Evolutionary conservation across 2,888 invertebrate genomes (phyloP).

Genomic region (Andrena marginata): DNA sequence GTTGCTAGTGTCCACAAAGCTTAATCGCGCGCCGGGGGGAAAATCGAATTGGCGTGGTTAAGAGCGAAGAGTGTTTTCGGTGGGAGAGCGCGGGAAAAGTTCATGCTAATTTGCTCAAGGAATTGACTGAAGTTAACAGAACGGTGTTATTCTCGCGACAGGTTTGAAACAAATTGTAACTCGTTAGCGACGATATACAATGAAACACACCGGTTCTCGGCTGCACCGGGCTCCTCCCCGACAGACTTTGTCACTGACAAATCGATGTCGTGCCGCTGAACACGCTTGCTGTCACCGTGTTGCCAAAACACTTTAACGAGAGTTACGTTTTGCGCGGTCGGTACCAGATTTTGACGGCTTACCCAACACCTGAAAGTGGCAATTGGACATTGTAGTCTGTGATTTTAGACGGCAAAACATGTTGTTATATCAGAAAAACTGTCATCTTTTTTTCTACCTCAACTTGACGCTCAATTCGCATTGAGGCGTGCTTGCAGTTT

Average conservation of each 20-base stretch:
- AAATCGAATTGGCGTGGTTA: conserved; percentile 54
- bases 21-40: conserved; percentile 31
- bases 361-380: neutral
- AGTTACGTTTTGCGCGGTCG: conserved; percentile 34
- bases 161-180: conserved; percentile 67
- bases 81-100: conserved; percentile 58
- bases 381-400: neutral
- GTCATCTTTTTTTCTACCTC: neutral
- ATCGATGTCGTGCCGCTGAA: conserved; percentile 73
- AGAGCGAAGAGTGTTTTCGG: conserved; percentile 50
- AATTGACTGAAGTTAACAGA: conserved; percentile 60
- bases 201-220: conserved; percentile 50
- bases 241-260: conserved; percentile 75
- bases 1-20: conserved; percentile 14
- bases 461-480: neutral
- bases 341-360: conserved; percentile 26
- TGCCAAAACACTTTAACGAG: conserved; percentile 77
- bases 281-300: conserved; percentile 70
- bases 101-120: conserved; percentile 64
- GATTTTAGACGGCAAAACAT: neutral
- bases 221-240: conserved; percentile 25
- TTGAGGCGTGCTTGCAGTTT: neutral
- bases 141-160: conserved; percentile 63
- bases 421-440: neutral
- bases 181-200: conserved; percentile 63